Conservation (phyloP, 2,888 invertebrate species). For the Ophion ventricosus region DNA sequence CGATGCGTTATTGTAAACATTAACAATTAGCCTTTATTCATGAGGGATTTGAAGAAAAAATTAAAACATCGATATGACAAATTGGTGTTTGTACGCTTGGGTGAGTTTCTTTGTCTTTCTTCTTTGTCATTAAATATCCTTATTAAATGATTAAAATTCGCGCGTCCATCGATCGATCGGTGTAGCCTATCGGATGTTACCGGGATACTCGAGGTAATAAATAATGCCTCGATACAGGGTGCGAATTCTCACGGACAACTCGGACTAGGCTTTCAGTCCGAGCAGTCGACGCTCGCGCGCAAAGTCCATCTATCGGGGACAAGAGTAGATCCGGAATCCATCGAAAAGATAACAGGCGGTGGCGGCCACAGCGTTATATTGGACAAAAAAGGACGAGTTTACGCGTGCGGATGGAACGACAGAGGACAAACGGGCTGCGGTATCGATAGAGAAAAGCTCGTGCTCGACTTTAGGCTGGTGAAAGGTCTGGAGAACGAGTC, state of each 20-base stretch:
- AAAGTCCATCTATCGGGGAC: conserved; percentile 80
- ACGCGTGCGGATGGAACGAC: conserved; percentile 91
- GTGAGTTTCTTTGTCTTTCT: conserved; percentile 54
- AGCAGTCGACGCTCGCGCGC: conserved; percentile 87
- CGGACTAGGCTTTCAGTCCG: conserved; percentile 87
- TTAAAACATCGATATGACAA: neutral
- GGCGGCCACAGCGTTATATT: conserved; percentile 91
- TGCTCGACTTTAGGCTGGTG: conserved; percentile 75
- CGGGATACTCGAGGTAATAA: neutral
- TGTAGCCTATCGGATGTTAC: too few relatives aligned
- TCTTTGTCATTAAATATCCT: conserved; percentile 1
- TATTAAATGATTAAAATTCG: too few relatives aligned
- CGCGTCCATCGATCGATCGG: too few relatives aligned
- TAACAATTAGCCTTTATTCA: neutral
- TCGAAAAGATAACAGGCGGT: conserved; percentile 89
- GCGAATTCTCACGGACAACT: conserved; percentile 94
- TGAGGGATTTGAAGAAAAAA: neutral
- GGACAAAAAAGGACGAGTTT: conserved; percentile 88
- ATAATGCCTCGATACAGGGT: conserved; percentile 86
- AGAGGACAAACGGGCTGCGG: conserved; percentile 88
- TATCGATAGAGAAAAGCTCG: conserved; percentile 84
- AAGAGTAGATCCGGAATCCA: conserved; percentile 82
- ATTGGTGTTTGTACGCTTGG: conserved; percentile 67
- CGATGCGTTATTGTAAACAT: too few relatives aligned
- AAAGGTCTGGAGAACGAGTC: conserved; percentile 79